Base-by-base conservation (phyloP, 2,797 vertebrate genomes). In the Menidia menidia region DNA sequence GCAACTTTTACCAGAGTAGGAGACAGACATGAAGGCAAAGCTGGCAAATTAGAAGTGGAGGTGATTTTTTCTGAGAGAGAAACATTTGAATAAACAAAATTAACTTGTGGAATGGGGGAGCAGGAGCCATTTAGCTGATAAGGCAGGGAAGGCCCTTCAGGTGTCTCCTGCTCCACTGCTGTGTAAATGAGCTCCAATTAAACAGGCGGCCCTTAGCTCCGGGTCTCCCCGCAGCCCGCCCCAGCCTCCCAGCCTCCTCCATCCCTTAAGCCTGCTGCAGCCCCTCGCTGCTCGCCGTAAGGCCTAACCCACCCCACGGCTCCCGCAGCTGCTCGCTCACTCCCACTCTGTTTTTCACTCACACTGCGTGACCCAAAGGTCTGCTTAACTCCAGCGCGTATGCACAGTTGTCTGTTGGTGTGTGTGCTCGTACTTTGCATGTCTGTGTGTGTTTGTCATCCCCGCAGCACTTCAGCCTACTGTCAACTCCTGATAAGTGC, bases 181-280 rank as follows among this genome's bases (percentile, higher is more conserved):
- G 89, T 89, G 90, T 92, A 94, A 94, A 94, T 93, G 93, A 94
- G 93, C 92, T 92, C 93, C 92, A 94, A 93, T 94, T 94, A 94
- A 94, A 92, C 82, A 89, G 85, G 88, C 84, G 86, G 90, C 89
- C 90, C 82, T 85, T 90, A 85, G 90, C 87, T 90, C 85, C 62
- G 72, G 84, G 80, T 91, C 88, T 88, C 89, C 88, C 84, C 71
- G 64, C 84, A 82, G 76, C 86, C 80, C 76, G 85, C 85, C 85
- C 78, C 89, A 80, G 71, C 87, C 83, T 77, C 75, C 75, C 41
- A 56, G 74, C 71, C 62, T 71, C 83, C 75, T 80, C 85, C 84
- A 81, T 77, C 75, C 84, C 86, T 77, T 64, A 71, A 80, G 74
- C 83, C 82, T 82, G 80, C 84, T 83, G 64, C 73, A 76, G 80